phyloP scores from a whole-genome alignment of 2,888 invertebrate genomes.

The Andrena bicolor region DNA sequence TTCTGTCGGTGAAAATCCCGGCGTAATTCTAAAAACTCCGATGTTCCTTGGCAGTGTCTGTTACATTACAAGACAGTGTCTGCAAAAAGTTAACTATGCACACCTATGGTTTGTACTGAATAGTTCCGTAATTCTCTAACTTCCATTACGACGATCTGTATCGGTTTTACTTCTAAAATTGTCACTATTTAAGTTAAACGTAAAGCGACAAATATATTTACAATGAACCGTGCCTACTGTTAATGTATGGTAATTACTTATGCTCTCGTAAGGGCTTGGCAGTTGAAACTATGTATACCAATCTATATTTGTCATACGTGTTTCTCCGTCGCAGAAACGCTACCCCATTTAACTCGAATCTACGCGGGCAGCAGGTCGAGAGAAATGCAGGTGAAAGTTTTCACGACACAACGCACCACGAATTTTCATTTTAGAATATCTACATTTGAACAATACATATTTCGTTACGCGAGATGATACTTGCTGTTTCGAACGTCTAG shows the following conservation, averaged over 20 bases:
- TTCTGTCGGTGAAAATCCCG: constrained; percentile 30
- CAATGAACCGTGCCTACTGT: constrained; percentile 57
- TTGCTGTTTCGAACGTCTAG: constrained; percentile 56
- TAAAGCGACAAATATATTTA: constrained; percentile 68
- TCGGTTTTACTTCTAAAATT: constrained; percentile 34
- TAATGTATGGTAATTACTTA: constrained; percentile 33
- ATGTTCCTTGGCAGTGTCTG: constrained; percentile 65
- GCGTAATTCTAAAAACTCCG: constrained; percentile 12
- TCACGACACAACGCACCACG: constrained; percentile 22
- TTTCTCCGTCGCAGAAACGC: constrained; percentile 38
- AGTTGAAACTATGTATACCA: constrained; percentile 63
- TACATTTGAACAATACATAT: constrained; percentile 58
- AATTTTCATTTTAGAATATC: constrained; percentile 45
- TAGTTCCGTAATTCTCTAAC: constrained; percentile 30
- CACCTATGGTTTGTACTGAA: constrained; percentile 33
- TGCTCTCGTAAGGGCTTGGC: constrained; percentile 46
- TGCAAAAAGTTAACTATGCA: constrained; percentile 61
- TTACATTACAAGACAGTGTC: constrained; percentile 47
- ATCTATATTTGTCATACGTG: constrained; percentile 43
- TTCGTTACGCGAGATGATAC: constrained; percentile 46
- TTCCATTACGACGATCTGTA: constrained; percentile 28
- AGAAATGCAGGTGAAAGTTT: constrained; percentile 24
- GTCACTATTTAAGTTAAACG: constrained; percentile 50
- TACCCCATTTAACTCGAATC: constrained; percentile 22
- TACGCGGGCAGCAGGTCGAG: neutral